Conservation (phyloP, 1,140 invertebrate genomes). For the Triops longicaudatus region DNA sequence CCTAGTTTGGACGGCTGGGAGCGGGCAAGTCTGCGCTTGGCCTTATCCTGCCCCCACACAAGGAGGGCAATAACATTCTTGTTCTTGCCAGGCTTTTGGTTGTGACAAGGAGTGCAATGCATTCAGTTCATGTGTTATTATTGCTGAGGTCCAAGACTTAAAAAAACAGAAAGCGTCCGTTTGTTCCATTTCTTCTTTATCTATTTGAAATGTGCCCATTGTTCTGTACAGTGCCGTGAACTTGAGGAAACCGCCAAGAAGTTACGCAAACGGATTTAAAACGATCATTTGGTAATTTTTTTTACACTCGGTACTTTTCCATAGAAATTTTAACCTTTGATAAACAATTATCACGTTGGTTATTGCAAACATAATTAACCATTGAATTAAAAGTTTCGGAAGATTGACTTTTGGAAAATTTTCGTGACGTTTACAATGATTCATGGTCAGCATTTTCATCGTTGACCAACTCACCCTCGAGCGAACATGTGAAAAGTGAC, state of each 20-base stretch:
- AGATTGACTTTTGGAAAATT: background rate
- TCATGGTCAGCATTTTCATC: background rate
- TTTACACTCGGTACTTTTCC: too few species aligned
- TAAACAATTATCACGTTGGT: too few species aligned
- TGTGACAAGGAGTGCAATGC: background rate
- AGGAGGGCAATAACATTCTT: background rate
- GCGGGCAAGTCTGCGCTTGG: background rate
- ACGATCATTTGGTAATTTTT: too few species aligned
- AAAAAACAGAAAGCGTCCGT: background rate
- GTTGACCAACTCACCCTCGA: background rate
- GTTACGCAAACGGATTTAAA: too few species aligned
- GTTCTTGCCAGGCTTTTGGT: background rate
- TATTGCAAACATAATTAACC: background rate
- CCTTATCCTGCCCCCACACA: background rate
- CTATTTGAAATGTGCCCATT: too few species aligned
- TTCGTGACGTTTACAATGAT: background rate
- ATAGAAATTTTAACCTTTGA: too few species aligned
- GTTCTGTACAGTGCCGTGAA: too few species aligned
- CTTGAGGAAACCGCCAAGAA: too few species aligned
- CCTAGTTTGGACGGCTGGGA: background rate
- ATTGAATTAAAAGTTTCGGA: background rate
- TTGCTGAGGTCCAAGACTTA: background rate
- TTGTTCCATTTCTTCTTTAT: too few species aligned
- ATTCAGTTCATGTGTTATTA: background rate
- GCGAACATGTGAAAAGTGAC: too few species aligned